A percentile compares a stretch with the other conserved stretches of the same genome.
These are phyloP conservation scores for Pseudotriccus pelzelni DNA, from an alignment of 2,797 vertebrate species.

Conservation along the genomic window DNA sequence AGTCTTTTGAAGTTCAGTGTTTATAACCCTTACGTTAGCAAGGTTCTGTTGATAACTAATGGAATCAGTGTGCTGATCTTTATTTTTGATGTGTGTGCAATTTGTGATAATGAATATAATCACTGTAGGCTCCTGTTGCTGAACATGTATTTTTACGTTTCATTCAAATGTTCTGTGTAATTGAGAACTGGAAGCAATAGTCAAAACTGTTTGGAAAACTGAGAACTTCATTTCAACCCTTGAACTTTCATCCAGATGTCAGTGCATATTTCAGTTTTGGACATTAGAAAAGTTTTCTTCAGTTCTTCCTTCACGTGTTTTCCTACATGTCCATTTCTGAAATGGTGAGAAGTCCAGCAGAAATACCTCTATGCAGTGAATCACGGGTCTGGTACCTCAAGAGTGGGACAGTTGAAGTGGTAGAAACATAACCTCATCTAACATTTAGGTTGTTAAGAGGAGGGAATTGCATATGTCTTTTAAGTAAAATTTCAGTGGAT, in stretches of 20 bases:
- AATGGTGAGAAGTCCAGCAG: neutral
- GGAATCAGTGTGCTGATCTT: neutral
- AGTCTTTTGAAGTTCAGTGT: neutral
- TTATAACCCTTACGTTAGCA: neutral
- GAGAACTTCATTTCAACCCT: neutral
- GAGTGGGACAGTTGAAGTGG: neutral
- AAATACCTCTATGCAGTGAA: neutral
- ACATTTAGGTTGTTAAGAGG: neutral
- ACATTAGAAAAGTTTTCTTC: neutral
- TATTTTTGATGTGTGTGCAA: neutral
- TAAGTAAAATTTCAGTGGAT: neutral
- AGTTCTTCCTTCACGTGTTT: neutral
- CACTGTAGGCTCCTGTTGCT: neutral
- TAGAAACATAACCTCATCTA: neutral
- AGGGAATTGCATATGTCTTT: neutral
- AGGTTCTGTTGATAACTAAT: neutral
- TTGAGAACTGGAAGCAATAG: neutral
- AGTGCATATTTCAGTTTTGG: neutral
- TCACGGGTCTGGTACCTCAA: neutral
- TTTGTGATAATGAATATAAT: neutral
- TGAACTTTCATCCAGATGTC: neutral
- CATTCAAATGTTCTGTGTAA: neutral
- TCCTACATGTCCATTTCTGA: rapidly evolving
- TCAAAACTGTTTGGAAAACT: neutral
- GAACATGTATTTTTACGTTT: neutral